These are phyloP conservation scores for Drosophila insularis DNA, from an alignment of 1,140 invertebrate genomes.

Conservation along the genomic window DNA sequence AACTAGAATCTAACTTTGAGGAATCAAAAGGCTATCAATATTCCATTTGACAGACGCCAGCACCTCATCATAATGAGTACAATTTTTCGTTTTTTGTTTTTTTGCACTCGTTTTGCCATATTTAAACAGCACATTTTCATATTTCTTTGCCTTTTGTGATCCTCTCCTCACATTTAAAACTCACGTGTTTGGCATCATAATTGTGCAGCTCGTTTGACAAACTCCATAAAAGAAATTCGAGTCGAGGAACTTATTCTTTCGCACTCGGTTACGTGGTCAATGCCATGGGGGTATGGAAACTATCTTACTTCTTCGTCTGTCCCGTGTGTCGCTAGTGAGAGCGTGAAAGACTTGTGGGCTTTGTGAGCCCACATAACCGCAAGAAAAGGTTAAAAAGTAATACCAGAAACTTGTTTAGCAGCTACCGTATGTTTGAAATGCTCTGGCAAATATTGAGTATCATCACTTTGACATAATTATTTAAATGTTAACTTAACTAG, in stretches of 20 bases:
- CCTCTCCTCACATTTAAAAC: slow-evolving; percentile 12
- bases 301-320: slow-evolving; percentile 26
- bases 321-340: slow-evolving; percentile 47
- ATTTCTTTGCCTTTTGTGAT: background rate
- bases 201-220: slow-evolving; percentile 56
- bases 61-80: background rate
- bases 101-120: slow-evolving; percentile 28
- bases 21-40: slow-evolving; percentile 61
- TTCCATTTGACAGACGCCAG: slow-evolving; percentile 50
- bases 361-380: background rate
- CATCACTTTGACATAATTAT: slow-evolving; percentile 4
- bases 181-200: slow-evolving; percentile 67
- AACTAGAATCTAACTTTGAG: background rate
- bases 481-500: background rate
- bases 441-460: background rate
- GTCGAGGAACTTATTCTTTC: slow-evolving; percentile 46
- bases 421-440: slow-evolving; percentile 11
- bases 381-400: slow-evolving; percentile 32
- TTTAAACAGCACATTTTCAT: background rate
- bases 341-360: slow-evolving; percentile 51
- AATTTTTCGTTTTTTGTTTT: slow-evolving; percentile 40
- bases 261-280: slow-evolving; percentile 80
- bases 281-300: slow-evolving; percentile 48
- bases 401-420: slow-evolving; percentile 38
- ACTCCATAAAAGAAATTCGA: slow-evolving; percentile 57